phyloP scores from a whole-genome alignment of 2,797 vertebrate genomes.

The Sorex maritimensis region DNA sequence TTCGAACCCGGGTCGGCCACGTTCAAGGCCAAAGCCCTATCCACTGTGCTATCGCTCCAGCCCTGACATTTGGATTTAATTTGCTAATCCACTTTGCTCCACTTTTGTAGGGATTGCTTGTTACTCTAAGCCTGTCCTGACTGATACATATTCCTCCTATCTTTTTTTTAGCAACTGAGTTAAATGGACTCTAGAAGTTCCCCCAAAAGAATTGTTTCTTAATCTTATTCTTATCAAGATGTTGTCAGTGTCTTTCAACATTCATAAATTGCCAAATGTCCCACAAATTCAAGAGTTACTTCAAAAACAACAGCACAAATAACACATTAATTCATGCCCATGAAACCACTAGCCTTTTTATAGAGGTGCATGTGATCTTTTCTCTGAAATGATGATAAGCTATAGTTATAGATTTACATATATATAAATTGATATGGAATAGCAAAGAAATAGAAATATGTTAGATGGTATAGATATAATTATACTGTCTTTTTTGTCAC shows the following conservation, averaged over 20 bases:
- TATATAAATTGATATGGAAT: neutral
- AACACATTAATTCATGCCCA: neutral
- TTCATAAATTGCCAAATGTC: neutral
- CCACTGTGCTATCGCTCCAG: no score
- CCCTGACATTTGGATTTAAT: neutral
- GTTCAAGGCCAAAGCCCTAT: no score
- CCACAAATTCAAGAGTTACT: neutral
- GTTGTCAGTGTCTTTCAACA: neutral
- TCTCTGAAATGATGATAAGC: neutral
- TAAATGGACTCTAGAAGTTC: neutral
- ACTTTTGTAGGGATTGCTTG: no score
- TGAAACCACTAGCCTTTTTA: neutral
- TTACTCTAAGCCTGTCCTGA: neutral
- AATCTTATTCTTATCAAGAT: neutral
- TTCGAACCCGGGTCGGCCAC: no score
- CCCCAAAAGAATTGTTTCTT: accelerated
- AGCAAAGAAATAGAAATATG: neutral
- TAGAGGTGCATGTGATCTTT: neutral
- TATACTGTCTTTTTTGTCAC: neutral
- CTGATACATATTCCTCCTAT: accelerated
- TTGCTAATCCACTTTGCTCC: neutral
- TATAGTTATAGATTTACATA: neutral
- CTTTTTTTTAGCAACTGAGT: neutral
- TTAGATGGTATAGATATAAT: neutral
- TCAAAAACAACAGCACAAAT: neutral